Conservation (phyloP, 2,113 vertebrate species). For the Nibea albiflora region DNA sequence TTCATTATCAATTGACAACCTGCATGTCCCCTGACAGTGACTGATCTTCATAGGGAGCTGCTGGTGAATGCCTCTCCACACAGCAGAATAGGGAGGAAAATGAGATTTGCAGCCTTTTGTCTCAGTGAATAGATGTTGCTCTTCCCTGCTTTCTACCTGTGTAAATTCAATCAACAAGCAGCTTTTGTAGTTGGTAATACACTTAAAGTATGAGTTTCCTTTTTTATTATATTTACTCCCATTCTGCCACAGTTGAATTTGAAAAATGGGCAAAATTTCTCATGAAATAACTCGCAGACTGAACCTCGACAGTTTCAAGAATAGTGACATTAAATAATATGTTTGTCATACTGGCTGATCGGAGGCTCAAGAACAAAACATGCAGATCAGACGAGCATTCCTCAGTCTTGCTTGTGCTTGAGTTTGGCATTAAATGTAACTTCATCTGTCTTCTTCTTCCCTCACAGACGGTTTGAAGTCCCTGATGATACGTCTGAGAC, state of each 20-base stretch:
- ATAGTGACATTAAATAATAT: slow-evolving; percentile 9
- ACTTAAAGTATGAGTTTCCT: slow-evolving; percentile 5
- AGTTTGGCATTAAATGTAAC: slow-evolving; percentile 14
- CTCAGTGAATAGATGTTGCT: slow-evolving; percentile 62
- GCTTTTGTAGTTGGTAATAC: slow-evolving; percentile 40
- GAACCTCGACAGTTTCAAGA: slow-evolving; percentile 11
- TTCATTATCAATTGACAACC: slow-evolving; percentile 90
- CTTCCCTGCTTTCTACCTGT: slow-evolving; percentile 55
- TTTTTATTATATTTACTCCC: slow-evolving; percentile 11
- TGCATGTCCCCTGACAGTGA: slow-evolving; percentile 86
- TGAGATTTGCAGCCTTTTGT: slow-evolving; percentile 76
- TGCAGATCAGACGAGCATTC: slow-evolving; percentile 16
- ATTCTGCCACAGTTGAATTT: slow-evolving; percentile 2
- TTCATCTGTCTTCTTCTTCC: slow-evolving; percentile 16
- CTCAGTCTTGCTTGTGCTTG: not conserved
- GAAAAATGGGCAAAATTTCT: not conserved
- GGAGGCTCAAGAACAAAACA: slow-evolving; percentile 13
- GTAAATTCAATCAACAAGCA: slow-evolving; percentile 62
- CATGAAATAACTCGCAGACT: slow-evolving; percentile 2
- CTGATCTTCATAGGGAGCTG: slow-evolving; percentile 74
- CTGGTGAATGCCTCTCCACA: slow-evolving; percentile 64
- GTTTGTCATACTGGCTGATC: not conserved
- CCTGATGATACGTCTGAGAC: slow-evolving; percentile 19
- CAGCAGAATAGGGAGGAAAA: slow-evolving; percentile 65
- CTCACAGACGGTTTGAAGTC: slow-evolving; percentile 15